A percentile compares a stretch with the other conserved stretches of the same genome.
These are phyloP conservation scores for Mizuhopecten yessoensis DNA, from an alignment of 1,140 invertebrate species.

Conservation along the genomic window DNA sequence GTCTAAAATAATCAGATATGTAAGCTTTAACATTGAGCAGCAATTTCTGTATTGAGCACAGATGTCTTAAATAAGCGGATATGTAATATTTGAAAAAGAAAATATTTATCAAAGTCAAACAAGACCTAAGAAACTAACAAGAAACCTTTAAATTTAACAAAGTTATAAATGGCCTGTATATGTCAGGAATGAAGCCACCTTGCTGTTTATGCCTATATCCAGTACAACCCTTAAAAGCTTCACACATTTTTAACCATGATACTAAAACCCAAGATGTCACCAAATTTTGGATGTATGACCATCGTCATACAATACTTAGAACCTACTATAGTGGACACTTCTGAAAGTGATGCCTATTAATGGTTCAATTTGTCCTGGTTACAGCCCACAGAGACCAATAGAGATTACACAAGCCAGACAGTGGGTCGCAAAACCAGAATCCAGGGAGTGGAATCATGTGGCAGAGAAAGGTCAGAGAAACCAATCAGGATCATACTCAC, in stretches of 20 bases:
- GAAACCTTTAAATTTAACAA: neutral
- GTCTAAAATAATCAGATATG: no score
- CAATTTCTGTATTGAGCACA: neutral
- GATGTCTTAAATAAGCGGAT: no score
- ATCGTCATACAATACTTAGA: neutral
- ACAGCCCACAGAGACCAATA: neutral
- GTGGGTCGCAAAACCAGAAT: neutral
- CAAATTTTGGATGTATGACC: neutral
- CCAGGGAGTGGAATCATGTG: neutral
- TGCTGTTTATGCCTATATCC: neutral
- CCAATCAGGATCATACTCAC: neutral
- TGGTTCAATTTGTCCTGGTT: neutral
- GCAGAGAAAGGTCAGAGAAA: neutral
- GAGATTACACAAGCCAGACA: neutral
- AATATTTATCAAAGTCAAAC: neutral
- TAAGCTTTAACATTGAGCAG: neutral
- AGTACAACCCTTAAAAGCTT: neutral
- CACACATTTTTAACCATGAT: neutral
- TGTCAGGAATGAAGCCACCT: neutral
- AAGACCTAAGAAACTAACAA: neutral
- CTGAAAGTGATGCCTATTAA: neutral
- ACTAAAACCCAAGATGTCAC: neutral
- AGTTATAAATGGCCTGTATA: neutral
- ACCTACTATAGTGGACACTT: conserved; percentile 11
- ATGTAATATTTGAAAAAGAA: no score